Conservation (phyloP, 2,888 invertebrate genomes). For the Drosophila villosipedis region DNA sequence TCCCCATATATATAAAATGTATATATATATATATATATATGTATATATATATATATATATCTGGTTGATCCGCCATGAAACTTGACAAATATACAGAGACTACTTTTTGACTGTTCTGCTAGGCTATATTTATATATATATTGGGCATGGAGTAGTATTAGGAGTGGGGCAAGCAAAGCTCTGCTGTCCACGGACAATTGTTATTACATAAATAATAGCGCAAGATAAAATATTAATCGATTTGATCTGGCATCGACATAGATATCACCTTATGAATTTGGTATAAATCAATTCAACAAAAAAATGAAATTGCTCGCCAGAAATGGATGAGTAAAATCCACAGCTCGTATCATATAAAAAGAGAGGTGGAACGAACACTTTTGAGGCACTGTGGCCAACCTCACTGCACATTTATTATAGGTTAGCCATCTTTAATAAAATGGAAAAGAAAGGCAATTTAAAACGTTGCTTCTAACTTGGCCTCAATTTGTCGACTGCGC, state of each 20-base stretch:
- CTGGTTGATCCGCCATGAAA: background rate
- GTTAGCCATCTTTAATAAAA: background rate
- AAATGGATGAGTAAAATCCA: background rate
- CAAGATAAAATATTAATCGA: background rate
- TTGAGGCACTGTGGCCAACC: background rate
- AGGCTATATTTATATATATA: background rate
- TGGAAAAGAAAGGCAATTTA: background rate
- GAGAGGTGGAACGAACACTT: background rate
- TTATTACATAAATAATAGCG: background rate
- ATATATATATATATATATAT: background rate
- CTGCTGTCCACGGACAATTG: background rate
- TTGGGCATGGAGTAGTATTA: background rate
- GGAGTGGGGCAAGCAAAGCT: background rate
- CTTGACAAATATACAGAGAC: background rate
- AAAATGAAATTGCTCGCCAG: background rate
- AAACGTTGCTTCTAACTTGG: background rate
- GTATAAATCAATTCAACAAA: background rate
- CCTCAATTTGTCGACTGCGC: background rate
- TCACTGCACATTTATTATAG: background rate
- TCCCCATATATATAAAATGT: background rate
- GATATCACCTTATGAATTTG: background rate
- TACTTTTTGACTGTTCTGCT: background rate
- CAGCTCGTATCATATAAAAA: background rate
- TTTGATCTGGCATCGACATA: background rate
- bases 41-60: background rate